Conservation (phyloP, 2,113 vertebrate species). For the Xenopus laevis region DNA sequence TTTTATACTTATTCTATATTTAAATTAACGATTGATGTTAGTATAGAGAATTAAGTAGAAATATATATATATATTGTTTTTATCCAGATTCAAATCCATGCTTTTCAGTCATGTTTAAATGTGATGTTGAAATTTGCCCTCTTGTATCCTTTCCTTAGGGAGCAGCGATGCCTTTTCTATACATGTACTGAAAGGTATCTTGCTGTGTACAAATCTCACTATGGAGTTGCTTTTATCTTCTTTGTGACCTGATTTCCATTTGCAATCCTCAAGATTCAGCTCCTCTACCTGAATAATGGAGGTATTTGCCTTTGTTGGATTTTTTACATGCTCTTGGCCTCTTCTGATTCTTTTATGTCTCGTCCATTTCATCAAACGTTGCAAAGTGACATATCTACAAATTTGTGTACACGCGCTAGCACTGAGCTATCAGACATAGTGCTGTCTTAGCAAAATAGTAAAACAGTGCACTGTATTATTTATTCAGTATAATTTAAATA, state of each 20-base stretch:
- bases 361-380: conserved; percentile 10
- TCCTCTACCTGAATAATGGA: conserved; percentile 34
- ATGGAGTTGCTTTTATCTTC: conserved; percentile 24
- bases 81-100: neutral
- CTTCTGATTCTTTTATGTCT: conserved; percentile 7
- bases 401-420: neutral
- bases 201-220: conserved; percentile 28
- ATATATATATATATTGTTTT: too few relatives aligned
- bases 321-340: conserved; percentile 11
- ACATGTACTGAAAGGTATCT: conserved; percentile 29
- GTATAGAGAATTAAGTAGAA: too few relatives aligned
- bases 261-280: conserved; percentile 22
- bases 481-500: too few relatives aligned
- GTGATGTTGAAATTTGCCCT: conserved; percentile 20
- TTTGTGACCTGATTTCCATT: conserved; percentile 36
- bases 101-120: neutral
- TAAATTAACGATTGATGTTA: too few relatives aligned
- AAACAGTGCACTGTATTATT: too few relatives aligned
- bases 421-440: too few relatives aligned
- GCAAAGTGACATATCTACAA: neutral
- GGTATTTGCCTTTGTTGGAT: conserved; percentile 18
- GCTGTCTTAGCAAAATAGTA: too few relatives aligned
- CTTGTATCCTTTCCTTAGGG: conserved; percentile 2
- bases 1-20: too few relatives aligned
- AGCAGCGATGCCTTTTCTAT: conserved; percentile 21